Percentiles rank a stretch among this genome's conserved stretches.
phyloP scores from a whole-genome alignment of 2,888 invertebrate genomes.

The Oscheius myriophilus region DNA sequence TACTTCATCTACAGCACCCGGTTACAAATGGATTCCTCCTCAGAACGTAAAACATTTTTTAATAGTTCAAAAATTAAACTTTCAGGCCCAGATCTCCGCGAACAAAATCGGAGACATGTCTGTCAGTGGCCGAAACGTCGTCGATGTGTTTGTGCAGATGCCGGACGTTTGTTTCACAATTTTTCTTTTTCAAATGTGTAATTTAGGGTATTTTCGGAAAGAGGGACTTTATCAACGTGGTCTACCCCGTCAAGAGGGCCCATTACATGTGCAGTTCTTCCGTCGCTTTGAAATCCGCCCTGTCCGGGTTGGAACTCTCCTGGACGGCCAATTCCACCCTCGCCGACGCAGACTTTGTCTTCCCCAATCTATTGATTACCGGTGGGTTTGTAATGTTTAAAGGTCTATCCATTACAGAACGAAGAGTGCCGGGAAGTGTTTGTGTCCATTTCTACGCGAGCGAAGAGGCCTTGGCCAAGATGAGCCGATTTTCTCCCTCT shows the following conservation, averaged over 20 bases:
- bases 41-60: neutral
- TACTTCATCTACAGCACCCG: neutral
- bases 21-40: neutral
- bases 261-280: slow-evolving; percentile 24
- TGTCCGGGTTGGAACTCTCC: no score
- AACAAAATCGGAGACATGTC: neutral
- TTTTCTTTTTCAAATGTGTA: neutral
- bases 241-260: slow-evolving; percentile 35
- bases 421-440: no score
- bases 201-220: slow-evolving; percentile 28
- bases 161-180: neutral
- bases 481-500: neutral
- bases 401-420: neutral
- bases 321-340: no score
- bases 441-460: no score
- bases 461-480: neutral
- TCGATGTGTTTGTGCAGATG: neutral
- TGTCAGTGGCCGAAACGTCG: neutral
- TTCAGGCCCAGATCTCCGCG: neutral
- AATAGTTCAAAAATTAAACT: neutral
- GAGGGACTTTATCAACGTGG: slow-evolving; percentile 36
- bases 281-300: neutral
- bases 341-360: slow-evolving; percentile 1
- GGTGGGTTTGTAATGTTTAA: neutral
- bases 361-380: slow-evolving; percentile 2